phyloP scores from a whole-genome alignment of 2,888 invertebrate species.

The Silvanus unidentatus region DNA sequence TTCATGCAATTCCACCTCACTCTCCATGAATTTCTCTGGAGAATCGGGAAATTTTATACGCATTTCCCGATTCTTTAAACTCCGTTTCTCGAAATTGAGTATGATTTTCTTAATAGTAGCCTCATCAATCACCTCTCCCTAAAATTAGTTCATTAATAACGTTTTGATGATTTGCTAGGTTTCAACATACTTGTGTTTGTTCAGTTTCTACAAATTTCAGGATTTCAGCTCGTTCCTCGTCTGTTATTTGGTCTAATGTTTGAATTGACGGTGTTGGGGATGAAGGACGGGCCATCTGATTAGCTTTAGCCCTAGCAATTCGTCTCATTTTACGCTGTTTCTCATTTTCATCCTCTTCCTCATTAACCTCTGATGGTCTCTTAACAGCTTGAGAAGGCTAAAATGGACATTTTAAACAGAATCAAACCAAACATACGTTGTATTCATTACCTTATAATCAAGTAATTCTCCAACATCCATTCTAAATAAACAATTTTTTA shows the following conservation, averaged over 20 bases:
- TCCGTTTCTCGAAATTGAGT: slow-evolving; percentile 89
- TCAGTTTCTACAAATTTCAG: slow-evolving; percentile 78
- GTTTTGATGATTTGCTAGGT: neutral
- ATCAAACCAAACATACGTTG: neutral
- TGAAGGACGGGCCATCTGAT: slow-evolving; percentile 46
- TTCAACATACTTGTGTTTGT: slow-evolving; percentile 58
- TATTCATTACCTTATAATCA: slow-evolving; percentile 51
- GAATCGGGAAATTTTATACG: slow-evolving; percentile 96
- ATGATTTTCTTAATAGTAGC: slow-evolving; percentile 81
- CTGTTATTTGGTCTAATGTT: slow-evolving; percentile 52
- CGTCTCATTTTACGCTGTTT: slow-evolving; percentile 59
- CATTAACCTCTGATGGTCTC: slow-evolving; percentile 56
- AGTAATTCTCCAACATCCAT: slow-evolving; percentile 57
- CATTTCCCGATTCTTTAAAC: slow-evolving; percentile 93
- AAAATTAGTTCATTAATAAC: slow-evolving; percentile 24
- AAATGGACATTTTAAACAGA: slow-evolving; percentile 14
- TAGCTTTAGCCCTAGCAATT: slow-evolving; percentile 51
- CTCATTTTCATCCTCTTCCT: slow-evolving; percentile 62
- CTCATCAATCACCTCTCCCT: slow-evolving; percentile 86
- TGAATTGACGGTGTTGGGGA: slow-evolving; percentile 45
- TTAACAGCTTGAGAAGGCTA: slow-evolving; percentile 82
- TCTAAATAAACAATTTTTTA: too few species aligned
- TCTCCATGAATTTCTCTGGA: slow-evolving; percentile 97
- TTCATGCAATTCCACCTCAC: slow-evolving; percentile 74
- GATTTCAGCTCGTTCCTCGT: slow-evolving; percentile 74